phyloP scores from a whole-genome alignment of 2,888 invertebrate species.

The Drosophila ochracea region DNA sequence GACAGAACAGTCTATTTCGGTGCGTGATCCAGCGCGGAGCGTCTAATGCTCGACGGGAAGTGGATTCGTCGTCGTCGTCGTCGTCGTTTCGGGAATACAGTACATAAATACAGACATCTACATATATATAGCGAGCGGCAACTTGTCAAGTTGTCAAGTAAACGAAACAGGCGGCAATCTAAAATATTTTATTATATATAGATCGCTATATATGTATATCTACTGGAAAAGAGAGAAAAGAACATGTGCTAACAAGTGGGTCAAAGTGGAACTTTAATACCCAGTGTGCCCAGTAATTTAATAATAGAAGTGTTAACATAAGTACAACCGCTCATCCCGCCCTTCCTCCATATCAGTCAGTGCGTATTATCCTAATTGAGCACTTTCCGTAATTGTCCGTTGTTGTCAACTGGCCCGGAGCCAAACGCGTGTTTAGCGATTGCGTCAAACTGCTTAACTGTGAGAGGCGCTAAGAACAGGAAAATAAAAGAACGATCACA shows the following conservation, averaged over 20 bases:
- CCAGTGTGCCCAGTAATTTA: constrained; percentile 16
- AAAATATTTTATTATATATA: constrained; percentile 25
- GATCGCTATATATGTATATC: constrained; percentile 23
- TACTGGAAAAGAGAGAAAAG: constrained; percentile 50
- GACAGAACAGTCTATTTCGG: constrained; percentile 82
- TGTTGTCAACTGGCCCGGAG: constrained; percentile 63
- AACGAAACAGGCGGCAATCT: constrained; percentile 47
- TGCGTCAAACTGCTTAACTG: constrained; percentile 60
- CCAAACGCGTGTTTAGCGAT: constrained; percentile 75
- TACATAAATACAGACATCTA: constrained; percentile 16
- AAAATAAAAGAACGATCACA: constrained; percentile 7
- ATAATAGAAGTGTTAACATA: constrained; percentile 50
- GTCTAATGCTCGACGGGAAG: constrained; percentile 33
- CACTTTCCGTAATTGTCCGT: constrained; percentile 56
- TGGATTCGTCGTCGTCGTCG: constrained; percentile 16
- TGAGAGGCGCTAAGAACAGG: constrained; percentile 5
- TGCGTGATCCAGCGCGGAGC: constrained; percentile 84
- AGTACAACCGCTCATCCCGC: background rate
- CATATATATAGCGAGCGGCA: constrained; percentile 24
- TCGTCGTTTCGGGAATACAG: constrained; percentile 23
- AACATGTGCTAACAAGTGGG: constrained; percentile 62
- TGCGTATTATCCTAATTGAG: constrained; percentile 36
- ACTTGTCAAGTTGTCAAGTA: constrained; percentile 69
- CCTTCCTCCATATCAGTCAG: background rate
- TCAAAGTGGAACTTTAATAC: constrained; percentile 54